Evolutionary conservation across 2,888 invertebrate genomes (phyloP).

Genomic region (Chirona hameri): DNA sequence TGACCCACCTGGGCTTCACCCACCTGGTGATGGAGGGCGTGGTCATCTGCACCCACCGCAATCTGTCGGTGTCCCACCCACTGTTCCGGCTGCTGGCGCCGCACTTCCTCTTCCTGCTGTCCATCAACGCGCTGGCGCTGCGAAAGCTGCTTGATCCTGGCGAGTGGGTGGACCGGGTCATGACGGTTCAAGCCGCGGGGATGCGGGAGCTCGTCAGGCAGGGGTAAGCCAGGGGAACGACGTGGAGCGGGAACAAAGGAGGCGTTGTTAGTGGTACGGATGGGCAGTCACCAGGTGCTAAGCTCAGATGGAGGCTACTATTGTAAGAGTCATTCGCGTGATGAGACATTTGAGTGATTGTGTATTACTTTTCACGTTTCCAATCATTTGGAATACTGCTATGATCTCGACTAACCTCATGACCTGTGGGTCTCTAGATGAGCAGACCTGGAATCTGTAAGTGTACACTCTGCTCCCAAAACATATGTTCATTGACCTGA

Average conservation of each 20-base stretch:
- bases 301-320: too few species aligned
- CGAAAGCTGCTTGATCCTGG: conserved; percentile 47
- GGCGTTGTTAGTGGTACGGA: too few species aligned
- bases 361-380: too few species aligned
- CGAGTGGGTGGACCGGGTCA: conserved; percentile 52
- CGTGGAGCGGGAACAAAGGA: too few species aligned
- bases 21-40: conserved; percentile 52
- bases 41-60: conserved; percentile 48
- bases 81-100: conserved; percentile 51
- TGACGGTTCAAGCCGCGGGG: conserved; percentile 49
- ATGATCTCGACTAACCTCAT: too few species aligned
- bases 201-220: conserved; percentile 49
- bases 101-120: conserved; percentile 50
- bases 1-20: conserved; percentile 48
- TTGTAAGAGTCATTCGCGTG: neutral
- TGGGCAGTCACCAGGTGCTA: too few species aligned
- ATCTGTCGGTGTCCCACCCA: conserved; percentile 51
- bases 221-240: conserved; percentile 45
- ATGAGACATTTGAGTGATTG: too few species aligned
- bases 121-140: conserved; percentile 50
- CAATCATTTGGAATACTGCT: too few species aligned
- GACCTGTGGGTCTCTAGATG: too few species aligned
- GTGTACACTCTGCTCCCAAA: too few species aligned
- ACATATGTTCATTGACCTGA: too few species aligned
- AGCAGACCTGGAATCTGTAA: too few species aligned